phyloP scores from a whole-genome alignment of 1,140 invertebrate genomes.

The Manduca sexta region DNA sequence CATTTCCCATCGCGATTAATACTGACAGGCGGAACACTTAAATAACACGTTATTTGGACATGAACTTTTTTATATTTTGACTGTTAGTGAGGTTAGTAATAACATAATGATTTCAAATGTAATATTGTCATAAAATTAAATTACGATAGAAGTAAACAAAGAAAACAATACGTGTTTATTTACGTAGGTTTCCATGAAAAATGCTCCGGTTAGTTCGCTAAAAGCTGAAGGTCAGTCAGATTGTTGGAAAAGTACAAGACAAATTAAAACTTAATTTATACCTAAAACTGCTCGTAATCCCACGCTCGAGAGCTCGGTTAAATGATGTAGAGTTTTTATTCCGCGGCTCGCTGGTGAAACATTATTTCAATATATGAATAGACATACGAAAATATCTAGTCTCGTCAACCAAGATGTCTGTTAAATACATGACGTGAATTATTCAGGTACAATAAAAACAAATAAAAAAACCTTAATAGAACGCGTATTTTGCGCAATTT shows the following conservation, averaged over 20 bases:
- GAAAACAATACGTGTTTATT: constrained; percentile 27
- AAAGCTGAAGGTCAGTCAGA: constrained; percentile 51
- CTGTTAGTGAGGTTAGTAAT: no score
- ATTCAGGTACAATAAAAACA: neutral
- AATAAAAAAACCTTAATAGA: neutral
- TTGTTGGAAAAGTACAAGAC: constrained; percentile 54
- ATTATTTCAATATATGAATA: constrained; percentile 2
- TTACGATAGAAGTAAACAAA: neutral
- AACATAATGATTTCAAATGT: no score
- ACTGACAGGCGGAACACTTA: no score
- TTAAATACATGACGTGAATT: no score
- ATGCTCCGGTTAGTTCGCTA: constrained; percentile 47
- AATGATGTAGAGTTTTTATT: constrained; percentile 52
- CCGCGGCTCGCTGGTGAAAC: constrained; percentile 11
- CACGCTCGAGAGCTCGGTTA: constrained; percentile 54
- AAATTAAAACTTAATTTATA: constrained; percentile 60
- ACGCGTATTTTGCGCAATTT: constrained; percentile 6
- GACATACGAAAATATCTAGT: neutral
- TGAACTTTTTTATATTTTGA: no score
- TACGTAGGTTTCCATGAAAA: constrained; percentile 35
- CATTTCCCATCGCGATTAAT: constrained; percentile 1
- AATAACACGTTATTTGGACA: no score
- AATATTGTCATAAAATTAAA: no score
- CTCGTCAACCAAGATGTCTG: neutral
- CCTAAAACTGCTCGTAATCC: constrained; percentile 59